Evolutionary conservation across 2,888 invertebrate species (phyloP), one percentile per base, ranked within the genome.

Genomic region (Entomobrya multifasciata): DNA sequence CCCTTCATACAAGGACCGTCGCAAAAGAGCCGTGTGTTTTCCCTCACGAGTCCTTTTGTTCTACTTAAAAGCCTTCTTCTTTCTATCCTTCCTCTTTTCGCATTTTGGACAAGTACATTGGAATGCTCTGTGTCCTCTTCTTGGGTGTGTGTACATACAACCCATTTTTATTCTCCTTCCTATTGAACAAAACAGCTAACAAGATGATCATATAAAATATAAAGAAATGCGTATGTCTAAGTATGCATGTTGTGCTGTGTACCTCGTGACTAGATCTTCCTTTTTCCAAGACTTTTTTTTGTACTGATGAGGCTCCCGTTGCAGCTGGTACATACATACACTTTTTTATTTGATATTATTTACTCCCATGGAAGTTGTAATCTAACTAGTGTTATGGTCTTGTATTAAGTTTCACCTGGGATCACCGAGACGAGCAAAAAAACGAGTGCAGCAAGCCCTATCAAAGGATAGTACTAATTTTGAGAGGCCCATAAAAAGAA

Each of bases 11-110:
- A 36, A 84, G 36, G 36, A 36, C 36, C 27, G 44, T 79, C 70
- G 20, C 49, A 57, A 44, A 67, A 78, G 79, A 62, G 17, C 62
- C 60, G 57, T 79, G 78, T 79, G 70, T 65, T 67, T 82, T 60
- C 60, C 65, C 83, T 52, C 83, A 76, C 74, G 83, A 76, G 76
- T 83, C 83, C 76, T 49, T 77, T 83, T 76, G 60, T 79, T 62
- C 76, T 83, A 83, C 83, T 76, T 76, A 76, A 60, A 76, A 65
- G 41, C 17, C 76, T 74, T 62, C 30, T 41, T 25, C 79, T 65
- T 67, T 67, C 79, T 17, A 20, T 57, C 25, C 60, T 57, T 72
- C 36, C 80, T 36, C 44, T 67, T 55, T 44, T 77, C 25, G 20
- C 74, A 30, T 74, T 17, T 30, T 74, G 57, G 76, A 55, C 76